Evolutionary conservation across 2,797 vertebrate species (phyloP).

Genomic region (Meriones psammophilus): DNA sequence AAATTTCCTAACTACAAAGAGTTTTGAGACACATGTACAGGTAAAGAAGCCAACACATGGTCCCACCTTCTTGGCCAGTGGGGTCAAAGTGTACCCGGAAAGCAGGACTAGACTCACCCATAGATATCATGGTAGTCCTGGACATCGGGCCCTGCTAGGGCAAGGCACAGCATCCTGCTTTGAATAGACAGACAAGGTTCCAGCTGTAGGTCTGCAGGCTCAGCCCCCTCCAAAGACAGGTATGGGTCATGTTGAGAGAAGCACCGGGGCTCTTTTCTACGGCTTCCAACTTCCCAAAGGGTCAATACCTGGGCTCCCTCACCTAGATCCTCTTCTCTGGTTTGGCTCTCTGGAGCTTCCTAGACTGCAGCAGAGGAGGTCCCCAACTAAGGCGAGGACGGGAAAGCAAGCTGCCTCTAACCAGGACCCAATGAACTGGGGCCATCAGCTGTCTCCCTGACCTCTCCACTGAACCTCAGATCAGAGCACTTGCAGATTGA

Average conservation of each 20-base stretch:
- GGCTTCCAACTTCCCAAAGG: neutral
- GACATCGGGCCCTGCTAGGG: neutral
- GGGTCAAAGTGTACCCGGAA: neutral
- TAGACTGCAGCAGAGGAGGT: neutral
- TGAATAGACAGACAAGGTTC: neutral
- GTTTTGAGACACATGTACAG: neutral
- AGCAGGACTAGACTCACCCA: neutral
- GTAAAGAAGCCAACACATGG: neutral
- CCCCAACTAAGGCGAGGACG: neutral
- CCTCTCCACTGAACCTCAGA: neutral
- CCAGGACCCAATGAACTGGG: no score
- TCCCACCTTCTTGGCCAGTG: neutral
- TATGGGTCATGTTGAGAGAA: neutral
- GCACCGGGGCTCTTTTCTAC: rapidly evolving
- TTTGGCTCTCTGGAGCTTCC: neutral
- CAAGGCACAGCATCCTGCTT: neutral
- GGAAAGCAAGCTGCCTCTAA: neutral
- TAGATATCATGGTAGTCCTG: neutral
- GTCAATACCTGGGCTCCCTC: neutral
- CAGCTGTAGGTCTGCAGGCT: neutral
- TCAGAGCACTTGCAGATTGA: neutral
- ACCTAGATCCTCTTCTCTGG: neutral
- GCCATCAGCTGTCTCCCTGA: neutral
- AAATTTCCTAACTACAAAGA: neutral
- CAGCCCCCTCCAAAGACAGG: neutral